A percentile compares a stretch with the other conserved stretches of the same genome.
Evolutionary conservation across 1,140 invertebrate genomes (phyloP).

Genomic region (Ylistrum balloti): DNA sequence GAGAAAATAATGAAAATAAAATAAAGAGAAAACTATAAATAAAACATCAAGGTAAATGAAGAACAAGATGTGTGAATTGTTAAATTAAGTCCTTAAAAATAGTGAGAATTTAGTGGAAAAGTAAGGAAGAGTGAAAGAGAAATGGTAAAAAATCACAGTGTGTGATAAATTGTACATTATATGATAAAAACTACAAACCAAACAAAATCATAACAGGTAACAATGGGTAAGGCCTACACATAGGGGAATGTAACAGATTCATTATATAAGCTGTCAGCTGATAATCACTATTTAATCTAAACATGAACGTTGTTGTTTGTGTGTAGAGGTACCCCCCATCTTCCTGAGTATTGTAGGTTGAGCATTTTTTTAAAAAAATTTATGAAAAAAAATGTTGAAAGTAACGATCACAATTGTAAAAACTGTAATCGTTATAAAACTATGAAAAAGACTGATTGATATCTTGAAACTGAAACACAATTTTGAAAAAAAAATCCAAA

Average conservation of each 20-base stretch:
- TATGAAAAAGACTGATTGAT: no score
- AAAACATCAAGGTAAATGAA: background rate
- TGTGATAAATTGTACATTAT: background rate
- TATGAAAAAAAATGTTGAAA: background rate
- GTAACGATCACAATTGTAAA: background rate
- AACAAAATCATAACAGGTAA: background rate
- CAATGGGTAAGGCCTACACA: conserved; percentile 1
- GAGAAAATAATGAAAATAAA: no score
- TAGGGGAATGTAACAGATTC: conserved; percentile 30
- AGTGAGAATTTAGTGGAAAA: background rate
- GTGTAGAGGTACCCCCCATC: background rate
- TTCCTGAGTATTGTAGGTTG: background rate
- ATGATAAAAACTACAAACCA: conserved; percentile 9
- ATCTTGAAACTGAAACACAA: no score
- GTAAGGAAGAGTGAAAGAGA: background rate
- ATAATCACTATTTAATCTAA: background rate
- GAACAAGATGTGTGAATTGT: background rate
- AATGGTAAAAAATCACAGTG: background rate
- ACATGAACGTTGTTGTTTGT: conserved; percentile 14
- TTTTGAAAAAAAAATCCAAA: no score
- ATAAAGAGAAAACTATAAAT: background rate
- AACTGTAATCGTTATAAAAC: background rate
- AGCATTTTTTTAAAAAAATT: background rate
- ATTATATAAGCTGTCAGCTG: conserved; percentile 1
- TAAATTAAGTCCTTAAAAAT: background rate